phyloP scores from a whole-genome alignment of 2,113 vertebrate species.

The Dipodomys merriami region DNA sequence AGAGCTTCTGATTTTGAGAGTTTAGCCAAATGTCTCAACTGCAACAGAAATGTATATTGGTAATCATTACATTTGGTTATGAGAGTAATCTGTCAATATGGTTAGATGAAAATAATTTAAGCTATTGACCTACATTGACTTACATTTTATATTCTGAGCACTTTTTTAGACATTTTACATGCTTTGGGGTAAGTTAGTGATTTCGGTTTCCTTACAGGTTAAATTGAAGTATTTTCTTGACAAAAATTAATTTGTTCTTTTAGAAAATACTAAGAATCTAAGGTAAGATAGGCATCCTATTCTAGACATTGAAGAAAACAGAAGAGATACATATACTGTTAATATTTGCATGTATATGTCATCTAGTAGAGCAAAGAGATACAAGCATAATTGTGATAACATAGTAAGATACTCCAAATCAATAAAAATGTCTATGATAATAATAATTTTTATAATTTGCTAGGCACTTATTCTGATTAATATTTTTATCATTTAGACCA shows the following conservation, averaged over 20 bases:
- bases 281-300: not conserved
- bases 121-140: conserved; percentile 16
- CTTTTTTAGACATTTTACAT: not conserved
- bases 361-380: not conserved
- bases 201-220: not conserved
- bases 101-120: conserved; percentile 18
- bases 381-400: not conserved
- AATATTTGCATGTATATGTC: not conserved
- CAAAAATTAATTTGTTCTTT: conserved; percentile 21
- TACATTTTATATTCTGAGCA: not conserved
- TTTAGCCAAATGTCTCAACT: conserved; percentile 2
- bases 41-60: conserved; percentile 23
- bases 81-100: not conserved
- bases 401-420: not conserved
- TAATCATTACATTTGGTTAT: not conserved
- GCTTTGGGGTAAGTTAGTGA: not conserved
- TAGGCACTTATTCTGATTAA: not conserved
- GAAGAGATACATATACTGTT: not conserved
- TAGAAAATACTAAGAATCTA: not conserved
- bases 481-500: not conserved
- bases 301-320: not conserved
- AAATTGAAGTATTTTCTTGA: not conserved
- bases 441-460: not conserved
- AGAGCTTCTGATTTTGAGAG: not conserved
- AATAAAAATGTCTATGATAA: not conserved